These are phyloP conservation scores for Zoanthus sansibaricus DNA, from an alignment of 92 coral and sea anemone genomes.

Conservation along the genomic window DNA sequence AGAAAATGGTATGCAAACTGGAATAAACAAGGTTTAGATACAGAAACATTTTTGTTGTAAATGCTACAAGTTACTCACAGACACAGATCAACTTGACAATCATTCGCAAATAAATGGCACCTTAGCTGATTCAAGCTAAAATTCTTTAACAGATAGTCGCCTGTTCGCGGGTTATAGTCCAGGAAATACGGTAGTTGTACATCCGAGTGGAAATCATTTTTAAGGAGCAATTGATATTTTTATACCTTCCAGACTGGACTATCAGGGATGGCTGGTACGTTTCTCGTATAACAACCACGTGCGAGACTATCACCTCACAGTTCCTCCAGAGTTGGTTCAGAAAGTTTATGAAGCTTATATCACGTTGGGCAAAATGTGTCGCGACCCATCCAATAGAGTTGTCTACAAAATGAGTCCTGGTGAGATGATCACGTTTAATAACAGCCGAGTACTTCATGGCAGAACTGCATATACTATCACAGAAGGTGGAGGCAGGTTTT, in stretches of 20 bases:
- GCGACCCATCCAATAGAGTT: constrained; percentile 73
- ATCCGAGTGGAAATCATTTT: too few species aligned
- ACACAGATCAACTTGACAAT: too few species aligned
- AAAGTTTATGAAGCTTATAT: constrained; percentile 71
- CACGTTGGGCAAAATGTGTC: constrained; percentile 70
- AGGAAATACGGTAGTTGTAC: too few species aligned
- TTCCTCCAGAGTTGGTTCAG: constrained; percentile 67
- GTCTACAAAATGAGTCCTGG: constrained; percentile 83
- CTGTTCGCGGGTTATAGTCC: too few species aligned
- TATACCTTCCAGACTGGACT: constrained; percentile 61
- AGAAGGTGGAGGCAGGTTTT: constrained; percentile 59
- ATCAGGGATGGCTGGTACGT: constrained; percentile 56
- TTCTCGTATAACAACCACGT: constrained; percentile 79
- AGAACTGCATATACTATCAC: constrained; percentile 70
- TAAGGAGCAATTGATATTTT: neutral
- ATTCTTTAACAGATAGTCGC: too few species aligned
- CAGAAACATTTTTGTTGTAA: too few species aligned
- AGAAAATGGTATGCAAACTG: too few species aligned
- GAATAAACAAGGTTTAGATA: too few species aligned
- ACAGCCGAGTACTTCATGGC: constrained; percentile 92
- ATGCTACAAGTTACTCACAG: too few species aligned
- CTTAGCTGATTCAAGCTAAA: too few species aligned
- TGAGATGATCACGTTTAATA: constrained; percentile 77
- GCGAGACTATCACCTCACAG: constrained; percentile 60
- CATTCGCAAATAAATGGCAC: too few species aligned